Evolutionary conservation across 1,140 invertebrate species (phyloP).

Genomic region (Ridgeia piscesae): DNA sequence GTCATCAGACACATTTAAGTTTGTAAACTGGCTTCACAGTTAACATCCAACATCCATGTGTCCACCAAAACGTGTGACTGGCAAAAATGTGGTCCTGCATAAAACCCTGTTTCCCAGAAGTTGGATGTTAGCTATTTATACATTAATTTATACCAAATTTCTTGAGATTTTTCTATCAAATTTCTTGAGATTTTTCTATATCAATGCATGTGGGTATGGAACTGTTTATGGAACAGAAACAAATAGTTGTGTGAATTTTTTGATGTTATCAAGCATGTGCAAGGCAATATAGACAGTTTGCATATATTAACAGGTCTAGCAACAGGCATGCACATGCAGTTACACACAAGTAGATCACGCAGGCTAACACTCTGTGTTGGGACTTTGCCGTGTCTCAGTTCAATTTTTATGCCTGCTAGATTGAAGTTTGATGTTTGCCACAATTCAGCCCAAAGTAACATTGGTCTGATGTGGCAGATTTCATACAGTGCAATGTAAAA

Average conservation of each 20-base stretch:
- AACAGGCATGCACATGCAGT: not conserved
- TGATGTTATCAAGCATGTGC: too few relatives aligned
- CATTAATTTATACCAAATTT: not conserved
- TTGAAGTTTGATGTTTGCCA: constrained; percentile 21
- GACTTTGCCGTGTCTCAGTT: constrained; percentile 11
- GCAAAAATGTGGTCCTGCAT: too few relatives aligned
- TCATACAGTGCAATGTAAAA: not conserved
- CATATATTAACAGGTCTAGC: too few relatives aligned
- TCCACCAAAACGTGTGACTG: too few relatives aligned
- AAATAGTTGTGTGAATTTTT: too few relatives aligned
- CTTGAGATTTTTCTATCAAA: not conserved
- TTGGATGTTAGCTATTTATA: not conserved
- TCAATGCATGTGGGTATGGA: too few relatives aligned
- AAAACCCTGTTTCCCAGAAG: too few relatives aligned
- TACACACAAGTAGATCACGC: not conserved
- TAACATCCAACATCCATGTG: too few relatives aligned
- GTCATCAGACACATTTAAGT: too few relatives aligned
- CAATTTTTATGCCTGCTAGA: constrained; percentile 16
- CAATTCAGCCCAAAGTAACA: constrained; percentile 11
- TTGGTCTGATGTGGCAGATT: not conserved
- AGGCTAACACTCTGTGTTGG: constrained; percentile 8
- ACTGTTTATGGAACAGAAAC: too few relatives aligned
- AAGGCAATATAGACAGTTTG: not conserved
- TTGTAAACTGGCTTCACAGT: too few relatives aligned
- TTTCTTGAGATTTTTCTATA: too few relatives aligned